Evolutionary conservation across 1,140 invertebrate species (phyloP).

Genomic region (Ladona fulva): DNA sequence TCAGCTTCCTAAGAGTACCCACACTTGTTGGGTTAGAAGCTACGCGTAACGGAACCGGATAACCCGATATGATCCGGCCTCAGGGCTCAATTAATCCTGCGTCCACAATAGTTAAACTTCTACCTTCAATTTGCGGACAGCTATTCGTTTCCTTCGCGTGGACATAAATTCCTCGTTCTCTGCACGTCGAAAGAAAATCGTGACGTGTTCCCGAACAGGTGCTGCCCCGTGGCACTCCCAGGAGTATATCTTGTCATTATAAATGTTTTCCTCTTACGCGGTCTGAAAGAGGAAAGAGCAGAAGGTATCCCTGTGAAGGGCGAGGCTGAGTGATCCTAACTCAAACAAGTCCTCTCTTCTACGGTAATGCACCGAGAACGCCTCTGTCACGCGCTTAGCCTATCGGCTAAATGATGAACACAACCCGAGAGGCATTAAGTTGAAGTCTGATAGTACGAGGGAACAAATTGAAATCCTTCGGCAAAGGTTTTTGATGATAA

Average conservation of each 20-base stretch:
- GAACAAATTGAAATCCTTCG: neutral
- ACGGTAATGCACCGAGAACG: neutral
- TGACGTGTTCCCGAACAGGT: neutral
- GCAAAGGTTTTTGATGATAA: neutral
- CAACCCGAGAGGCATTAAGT: neutral
- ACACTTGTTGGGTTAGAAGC: no score
- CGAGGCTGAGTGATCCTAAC: neutral
- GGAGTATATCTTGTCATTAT: constrained; percentile 7
- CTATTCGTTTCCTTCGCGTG: neutral
- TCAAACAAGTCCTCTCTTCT: neutral
- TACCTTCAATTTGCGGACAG: no score
- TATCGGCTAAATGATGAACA: neutral
- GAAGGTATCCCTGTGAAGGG: no score
- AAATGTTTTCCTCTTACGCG: no score
- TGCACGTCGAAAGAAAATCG: neutral
- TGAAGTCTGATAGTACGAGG: neutral
- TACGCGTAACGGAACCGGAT: no score
- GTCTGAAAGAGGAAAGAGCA: no score
- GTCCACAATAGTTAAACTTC: neutral
- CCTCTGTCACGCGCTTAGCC: neutral
- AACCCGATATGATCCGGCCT: no score
- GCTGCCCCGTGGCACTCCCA: neutral
- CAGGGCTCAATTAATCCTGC: no score
- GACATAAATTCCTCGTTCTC: neutral
- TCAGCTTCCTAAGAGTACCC: no score